Evolutionary conservation across 1,140 invertebrate genomes (phyloP).

Genomic region (Periplaneta americana): DNA sequence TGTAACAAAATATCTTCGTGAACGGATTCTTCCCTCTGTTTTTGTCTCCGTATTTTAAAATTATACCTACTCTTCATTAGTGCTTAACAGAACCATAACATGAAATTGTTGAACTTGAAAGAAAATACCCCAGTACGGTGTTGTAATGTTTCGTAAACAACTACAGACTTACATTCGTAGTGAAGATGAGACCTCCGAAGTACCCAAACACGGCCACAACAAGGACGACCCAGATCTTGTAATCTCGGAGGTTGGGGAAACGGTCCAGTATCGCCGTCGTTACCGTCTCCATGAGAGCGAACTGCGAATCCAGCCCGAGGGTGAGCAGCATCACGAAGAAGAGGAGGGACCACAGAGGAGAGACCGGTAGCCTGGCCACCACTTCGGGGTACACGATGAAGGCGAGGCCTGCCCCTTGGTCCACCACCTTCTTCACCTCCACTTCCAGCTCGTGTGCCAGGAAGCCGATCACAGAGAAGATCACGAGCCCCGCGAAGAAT

Average conservation of each 20-base stretch:
- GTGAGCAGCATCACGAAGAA: conserved; percentile 83
- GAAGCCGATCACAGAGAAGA: conserved; percentile 75
- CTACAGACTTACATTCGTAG: conserved; percentile 27
- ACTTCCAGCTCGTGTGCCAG: conserved; percentile 67
- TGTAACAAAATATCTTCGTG: too few species aligned
- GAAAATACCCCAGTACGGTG: too few species aligned
- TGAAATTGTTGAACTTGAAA: too few species aligned
- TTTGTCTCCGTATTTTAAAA: too few species aligned
- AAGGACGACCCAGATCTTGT: conserved; percentile 32
- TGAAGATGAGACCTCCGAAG: conserved; percentile 32
- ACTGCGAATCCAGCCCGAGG: conserved; percentile 68
- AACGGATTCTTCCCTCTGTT: too few species aligned
- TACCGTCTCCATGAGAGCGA: conserved; percentile 39
- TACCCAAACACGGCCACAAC: conserved; percentile 30
- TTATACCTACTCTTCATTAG: too few species aligned
- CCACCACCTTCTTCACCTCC: conserved; percentile 63
- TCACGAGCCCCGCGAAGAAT: conserved; percentile 72
- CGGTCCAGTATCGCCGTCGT: conserved; percentile 45
- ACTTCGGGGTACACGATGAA: conserved; percentile 86
- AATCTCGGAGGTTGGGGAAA: conserved; percentile 35
- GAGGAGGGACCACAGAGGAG: conserved; percentile 76
- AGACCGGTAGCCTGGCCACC: conserved; percentile 69
- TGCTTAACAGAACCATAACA: too few species aligned
- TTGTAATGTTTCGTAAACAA: too few species aligned
- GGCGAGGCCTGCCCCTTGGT: conserved; percentile 72